Conservation (phyloP, 2,888 invertebrate species). For the Cerceris ruficornis region DNA sequence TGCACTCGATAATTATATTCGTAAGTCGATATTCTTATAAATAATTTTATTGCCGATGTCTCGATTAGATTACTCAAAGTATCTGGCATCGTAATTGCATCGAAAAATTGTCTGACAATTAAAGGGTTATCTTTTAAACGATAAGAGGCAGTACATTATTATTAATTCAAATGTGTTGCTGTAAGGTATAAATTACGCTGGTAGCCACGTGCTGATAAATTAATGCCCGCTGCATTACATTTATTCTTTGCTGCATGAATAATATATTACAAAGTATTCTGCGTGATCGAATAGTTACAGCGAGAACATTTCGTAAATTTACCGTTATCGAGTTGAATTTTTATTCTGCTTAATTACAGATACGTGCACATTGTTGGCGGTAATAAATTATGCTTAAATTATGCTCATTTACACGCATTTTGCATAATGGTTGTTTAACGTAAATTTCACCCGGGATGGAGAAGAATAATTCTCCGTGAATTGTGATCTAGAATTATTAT, state of each 20-base stretch:
- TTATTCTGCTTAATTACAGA: background rate
- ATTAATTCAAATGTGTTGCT: background rate
- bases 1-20: no score
- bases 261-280: background rate
- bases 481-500: slow-evolving; percentile 6
- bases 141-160: background rate
- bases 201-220: background rate
- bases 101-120: no score
- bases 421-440: background rate
- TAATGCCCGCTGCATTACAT: background rate
- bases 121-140: no score
- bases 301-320: background rate
- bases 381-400: slow-evolving; percentile 7
- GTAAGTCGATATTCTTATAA: no score
- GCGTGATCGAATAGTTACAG: background rate
- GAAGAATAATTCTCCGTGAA: slow-evolving; percentile 8
- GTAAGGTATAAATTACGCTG: background rate
- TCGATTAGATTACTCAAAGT: no score
- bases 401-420: slow-evolving; percentile 13
- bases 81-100: no score
- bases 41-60: no score
- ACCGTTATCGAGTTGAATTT: background rate
- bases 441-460: slow-evolving; percentile 10
- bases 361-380: background rate
- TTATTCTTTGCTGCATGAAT: background rate